phyloP scores from a whole-genome alignment of 2,797 vertebrate genomes.

The Simalia tracyae region DNA sequence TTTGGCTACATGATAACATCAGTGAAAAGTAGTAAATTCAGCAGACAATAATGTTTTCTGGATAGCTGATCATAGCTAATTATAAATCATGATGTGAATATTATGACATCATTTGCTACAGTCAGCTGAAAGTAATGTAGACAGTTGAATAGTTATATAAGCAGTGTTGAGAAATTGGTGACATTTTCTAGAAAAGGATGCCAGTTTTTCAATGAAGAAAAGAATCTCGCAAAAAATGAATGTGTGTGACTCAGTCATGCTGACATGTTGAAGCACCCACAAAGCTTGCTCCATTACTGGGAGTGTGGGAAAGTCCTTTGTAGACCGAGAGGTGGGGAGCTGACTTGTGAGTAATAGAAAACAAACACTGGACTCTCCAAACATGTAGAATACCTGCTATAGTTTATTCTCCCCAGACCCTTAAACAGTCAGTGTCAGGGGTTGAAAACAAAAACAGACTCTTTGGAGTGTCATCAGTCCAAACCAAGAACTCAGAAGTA shows the following conservation, averaged over 20 bases:
- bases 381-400: neutral
- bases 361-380: neutral
- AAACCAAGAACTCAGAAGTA: neutral
- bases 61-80: neutral
- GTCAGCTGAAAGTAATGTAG: neutral
- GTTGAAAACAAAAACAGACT: neutral
- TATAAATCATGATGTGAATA: neutral
- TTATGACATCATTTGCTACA: neutral
- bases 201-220: neutral
- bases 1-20: neutral
- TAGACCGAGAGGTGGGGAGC: neutral
- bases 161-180: neutral
- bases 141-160: neutral
- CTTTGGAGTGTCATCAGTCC: neutral
- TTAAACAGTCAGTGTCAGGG: neutral
- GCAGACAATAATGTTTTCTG: neutral
- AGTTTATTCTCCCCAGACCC: neutral
- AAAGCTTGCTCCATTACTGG: neutral
- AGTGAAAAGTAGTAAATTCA: neutral
- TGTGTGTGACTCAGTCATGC: neutral
- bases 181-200: neutral
- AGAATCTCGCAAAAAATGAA: neutral
- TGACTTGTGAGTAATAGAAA: neutral
- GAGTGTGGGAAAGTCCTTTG: neutral
- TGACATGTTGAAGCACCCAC: neutral